Base-by-base conservation (phyloP, 2,888 invertebrate genomes). In the Bombylius major region DNA sequence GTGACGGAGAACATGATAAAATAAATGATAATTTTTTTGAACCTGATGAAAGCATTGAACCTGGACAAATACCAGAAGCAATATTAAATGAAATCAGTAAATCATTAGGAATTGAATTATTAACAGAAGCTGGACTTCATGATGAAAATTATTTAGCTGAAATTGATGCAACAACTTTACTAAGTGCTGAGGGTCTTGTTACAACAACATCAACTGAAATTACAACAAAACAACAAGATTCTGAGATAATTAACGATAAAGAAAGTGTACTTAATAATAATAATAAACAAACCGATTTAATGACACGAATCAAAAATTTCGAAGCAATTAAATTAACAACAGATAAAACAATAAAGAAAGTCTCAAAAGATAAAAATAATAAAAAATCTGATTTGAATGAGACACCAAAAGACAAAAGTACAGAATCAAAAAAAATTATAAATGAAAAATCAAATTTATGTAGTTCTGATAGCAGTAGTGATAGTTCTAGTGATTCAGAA, bases 31-130 rank as follows among this genome's bases (percentile, higher is more conserved):
- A 58, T 7, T 52, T 51, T 12, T 61, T 67, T 23, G 62, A 69
- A n/a, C 67, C 71, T 12, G 72, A 72, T 56, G 69, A 68, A 48
- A 67, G 69, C 54, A 69, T 71, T 5, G 72, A 73, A 49, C 62
- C 69, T 5, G 68, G 66, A 23, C 65, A 69, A 54, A 65, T 73
- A 57, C 72, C 73, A 2, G 64, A 66, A 23, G 54, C 64, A 3
- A 58, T 73, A 11, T 63, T 73, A 36, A 65, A 69, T 31, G 67
- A 73, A 57, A 72, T 73, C 54, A 63, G 68, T 53, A 65, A 68
- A 56, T 69, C 67, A 1, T 67, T 73, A n/a, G 71, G 69, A 13
- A 65, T 70, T 34, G 64, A 70, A 42, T 61, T 70, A n/a, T 57
- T 62, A 31, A 61, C 56, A 34, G 58, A 59, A 53, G 39, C 39